Conservation (phyloP, 2,113 vertebrate genomes). For the Alouatta palliata region DNA sequence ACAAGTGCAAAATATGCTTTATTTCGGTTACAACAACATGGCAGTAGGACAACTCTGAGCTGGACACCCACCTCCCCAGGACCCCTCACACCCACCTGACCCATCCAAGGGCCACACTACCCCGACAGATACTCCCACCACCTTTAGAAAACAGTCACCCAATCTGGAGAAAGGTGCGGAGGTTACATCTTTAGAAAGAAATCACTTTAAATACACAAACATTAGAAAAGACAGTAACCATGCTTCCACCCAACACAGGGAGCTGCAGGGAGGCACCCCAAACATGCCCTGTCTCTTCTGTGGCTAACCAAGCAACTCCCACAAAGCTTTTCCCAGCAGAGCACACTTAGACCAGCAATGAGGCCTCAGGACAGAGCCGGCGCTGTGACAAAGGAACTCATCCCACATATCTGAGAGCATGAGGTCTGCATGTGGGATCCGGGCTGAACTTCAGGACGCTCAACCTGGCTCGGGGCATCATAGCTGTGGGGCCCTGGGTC, state of each 20-base stretch:
- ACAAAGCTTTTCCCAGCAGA: background rate
- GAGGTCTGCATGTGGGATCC: background rate
- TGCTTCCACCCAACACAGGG: background rate
- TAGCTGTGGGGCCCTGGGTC: background rate
- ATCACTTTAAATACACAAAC: background rate
- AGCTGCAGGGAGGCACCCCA: background rate
- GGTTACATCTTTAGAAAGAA: background rate
- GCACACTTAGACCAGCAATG: background rate
- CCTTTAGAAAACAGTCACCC: constrained; percentile 70
- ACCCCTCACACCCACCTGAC: background rate
- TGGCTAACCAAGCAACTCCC: background rate
- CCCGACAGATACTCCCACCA: constrained; percentile 38
- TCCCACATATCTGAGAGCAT: rapidly evolving
- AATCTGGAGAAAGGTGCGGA: constrained; percentile 48
- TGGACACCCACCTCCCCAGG: constrained; percentile 20
- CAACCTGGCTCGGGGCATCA: background rate
- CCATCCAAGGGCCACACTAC: background rate
- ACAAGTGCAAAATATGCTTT: constrained; percentile 87
- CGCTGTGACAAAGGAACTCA: rapidly evolving
- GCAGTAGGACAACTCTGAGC: constrained; percentile 78
- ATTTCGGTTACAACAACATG: constrained; percentile 82
- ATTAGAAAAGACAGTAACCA: background rate
- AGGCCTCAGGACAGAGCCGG: no score
- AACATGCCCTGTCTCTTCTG: background rate
- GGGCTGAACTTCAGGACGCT: background rate